These are phyloP conservation scores for Hymenopus coronatus DNA, from an alignment of 2,888 invertebrate species.

Conservation along the genomic window DNA sequence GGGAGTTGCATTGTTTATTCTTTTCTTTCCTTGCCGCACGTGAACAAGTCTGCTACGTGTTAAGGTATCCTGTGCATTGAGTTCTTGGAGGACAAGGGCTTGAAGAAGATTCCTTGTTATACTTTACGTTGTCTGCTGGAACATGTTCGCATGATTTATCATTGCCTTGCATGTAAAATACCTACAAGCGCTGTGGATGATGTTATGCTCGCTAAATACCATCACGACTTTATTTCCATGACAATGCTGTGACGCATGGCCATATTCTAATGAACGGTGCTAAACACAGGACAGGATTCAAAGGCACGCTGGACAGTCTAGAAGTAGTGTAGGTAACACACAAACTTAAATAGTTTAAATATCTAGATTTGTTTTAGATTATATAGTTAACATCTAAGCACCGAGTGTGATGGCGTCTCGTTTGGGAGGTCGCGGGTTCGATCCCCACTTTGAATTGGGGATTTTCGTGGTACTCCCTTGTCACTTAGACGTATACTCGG, in stretches of 20 bases:
- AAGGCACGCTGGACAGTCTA: too few relatives aligned
- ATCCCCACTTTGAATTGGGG: too few relatives aligned
- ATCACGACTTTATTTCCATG: neutral
- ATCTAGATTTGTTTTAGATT: too few relatives aligned
- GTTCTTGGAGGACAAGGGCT: neutral
- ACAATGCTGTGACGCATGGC: neutral
- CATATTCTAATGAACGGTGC: neutral
- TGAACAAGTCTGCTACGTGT: neutral
- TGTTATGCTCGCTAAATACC: neutral
- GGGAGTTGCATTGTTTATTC: neutral
- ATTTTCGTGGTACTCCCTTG: too few relatives aligned
- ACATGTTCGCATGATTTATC: neutral
- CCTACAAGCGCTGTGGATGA: neutral
- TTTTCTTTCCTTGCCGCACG: neutral
- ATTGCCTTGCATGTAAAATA: neutral
- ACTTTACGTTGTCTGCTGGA: neutral
- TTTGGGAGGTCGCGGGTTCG: too few relatives aligned
- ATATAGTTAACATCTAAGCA: too few relatives aligned
- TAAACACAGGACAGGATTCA: neutral
- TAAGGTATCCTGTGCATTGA: neutral
- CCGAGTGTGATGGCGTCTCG: too few relatives aligned
- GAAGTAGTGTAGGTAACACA: too few relatives aligned
- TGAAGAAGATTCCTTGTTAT: neutral
- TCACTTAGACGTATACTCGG: too few relatives aligned
- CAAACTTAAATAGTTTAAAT: too few relatives aligned